Evolutionary conservation across 2,888 invertebrate genomes (phyloP).

Genomic region (Rhagonycha lutea): DNA sequence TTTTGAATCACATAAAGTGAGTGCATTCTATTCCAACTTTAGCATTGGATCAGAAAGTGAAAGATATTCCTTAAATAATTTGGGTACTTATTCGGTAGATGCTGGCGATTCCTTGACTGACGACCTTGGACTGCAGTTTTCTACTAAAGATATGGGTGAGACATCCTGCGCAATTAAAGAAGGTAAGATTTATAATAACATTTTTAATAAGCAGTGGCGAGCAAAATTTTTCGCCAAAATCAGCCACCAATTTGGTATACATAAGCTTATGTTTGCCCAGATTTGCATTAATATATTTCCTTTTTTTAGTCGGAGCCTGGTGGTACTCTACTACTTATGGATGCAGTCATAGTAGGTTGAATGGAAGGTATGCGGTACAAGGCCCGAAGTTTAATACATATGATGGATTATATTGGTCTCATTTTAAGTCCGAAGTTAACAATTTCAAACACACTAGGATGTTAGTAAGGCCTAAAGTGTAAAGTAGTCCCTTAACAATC

Average conservation of each 20-base stretch:
- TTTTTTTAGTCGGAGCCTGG: conserved; percentile 63
- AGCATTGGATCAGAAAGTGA: conserved; percentile 69
- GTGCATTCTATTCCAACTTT: conserved; percentile 67
- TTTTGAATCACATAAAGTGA: conserved; percentile 60
- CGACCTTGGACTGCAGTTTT: no score
- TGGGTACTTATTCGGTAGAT: conserved; percentile 66
- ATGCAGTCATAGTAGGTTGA: conserved; percentile 71
- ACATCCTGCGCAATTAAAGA: no score
- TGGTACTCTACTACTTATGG: no score
- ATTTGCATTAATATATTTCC: neutral
- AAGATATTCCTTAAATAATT: conserved; percentile 67
- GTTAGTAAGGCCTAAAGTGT: conserved; percentile 64
- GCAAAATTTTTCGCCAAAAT: no score
- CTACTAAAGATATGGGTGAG: no score
- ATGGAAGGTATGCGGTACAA: conserved; percentile 65
- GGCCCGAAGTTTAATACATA: conserved; percentile 59
- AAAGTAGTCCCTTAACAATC: conserved; percentile 2
- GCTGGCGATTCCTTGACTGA: no score
- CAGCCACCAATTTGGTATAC: no score
- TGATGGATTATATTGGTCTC: conserved; percentile 72
- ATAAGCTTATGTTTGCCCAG: no score
- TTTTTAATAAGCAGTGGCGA: no score
- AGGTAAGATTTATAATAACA: no score
- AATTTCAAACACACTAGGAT: conserved; percentile 66
- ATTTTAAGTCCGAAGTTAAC: conserved; percentile 66